Percentiles rank a stretch among this genome's conserved stretches.
Evolutionary conservation across 2,797 vertebrate species (phyloP).

Genomic region (Eleutherodactylus coqui): DNA sequence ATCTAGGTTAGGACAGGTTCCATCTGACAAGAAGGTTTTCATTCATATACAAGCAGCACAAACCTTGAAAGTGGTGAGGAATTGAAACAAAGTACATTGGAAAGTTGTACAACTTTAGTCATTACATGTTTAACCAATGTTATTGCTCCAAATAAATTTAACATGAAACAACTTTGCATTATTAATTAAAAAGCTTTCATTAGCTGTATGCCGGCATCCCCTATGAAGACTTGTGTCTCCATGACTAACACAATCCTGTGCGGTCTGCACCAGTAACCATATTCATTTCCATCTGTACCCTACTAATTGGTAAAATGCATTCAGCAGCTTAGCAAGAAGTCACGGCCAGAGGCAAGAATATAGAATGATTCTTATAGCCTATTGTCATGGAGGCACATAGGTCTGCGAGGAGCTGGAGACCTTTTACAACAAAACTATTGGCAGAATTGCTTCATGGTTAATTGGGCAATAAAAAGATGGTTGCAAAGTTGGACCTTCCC

Average conservation of each 20-base stretch:
- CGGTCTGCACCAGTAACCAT: too few species aligned
- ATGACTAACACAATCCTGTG: too few species aligned
- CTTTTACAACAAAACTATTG: neutral
- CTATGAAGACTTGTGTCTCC: too few species aligned
- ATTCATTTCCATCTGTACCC: neutral
- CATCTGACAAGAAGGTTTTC: neutral
- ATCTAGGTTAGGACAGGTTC: too few species aligned
- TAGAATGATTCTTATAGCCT: too few species aligned
- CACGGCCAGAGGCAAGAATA: too few species aligned
- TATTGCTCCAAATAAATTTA: neutral
- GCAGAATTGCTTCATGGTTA: neutral
- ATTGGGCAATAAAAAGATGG: neutral
- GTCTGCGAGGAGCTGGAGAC: neutral
- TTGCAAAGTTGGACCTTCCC: neutral
- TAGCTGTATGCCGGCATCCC: too few species aligned
- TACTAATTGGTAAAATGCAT: neutral
- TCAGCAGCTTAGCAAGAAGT: neutral
- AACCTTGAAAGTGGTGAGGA: neutral
- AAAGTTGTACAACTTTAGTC: neutral
- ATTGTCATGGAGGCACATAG: neutral
- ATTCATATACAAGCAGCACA: neutral
- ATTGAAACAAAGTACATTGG: neutral
- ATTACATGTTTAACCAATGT: neutral
- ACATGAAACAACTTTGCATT: too few species aligned
- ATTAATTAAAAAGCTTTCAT: too few species aligned